Conservation (phyloP, 1,140 invertebrate species). For the Aphis gossypii region DNA sequence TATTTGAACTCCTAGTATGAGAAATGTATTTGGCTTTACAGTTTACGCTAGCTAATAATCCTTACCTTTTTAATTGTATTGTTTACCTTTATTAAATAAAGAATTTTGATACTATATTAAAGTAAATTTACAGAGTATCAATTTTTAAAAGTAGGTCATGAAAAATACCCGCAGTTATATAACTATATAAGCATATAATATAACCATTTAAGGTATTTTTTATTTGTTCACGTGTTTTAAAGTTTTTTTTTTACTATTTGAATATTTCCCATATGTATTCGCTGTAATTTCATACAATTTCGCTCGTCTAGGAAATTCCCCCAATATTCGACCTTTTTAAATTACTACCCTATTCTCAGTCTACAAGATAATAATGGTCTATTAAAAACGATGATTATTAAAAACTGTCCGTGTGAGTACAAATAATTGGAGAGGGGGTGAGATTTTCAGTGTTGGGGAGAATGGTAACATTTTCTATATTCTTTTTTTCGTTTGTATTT, state of each 20-base stretch:
- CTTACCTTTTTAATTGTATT: neutral
- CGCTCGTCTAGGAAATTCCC: neutral
- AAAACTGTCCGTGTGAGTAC: neutral
- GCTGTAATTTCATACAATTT: neutral
- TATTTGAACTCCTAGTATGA: neutral
- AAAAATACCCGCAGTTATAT: neutral
- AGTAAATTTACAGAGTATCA: neutral
- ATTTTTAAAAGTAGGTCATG: neutral
- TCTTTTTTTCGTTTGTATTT: too few relatives aligned
- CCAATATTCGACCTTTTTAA: neutral
- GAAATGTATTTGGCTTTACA: neutral
- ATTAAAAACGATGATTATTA: neutral
- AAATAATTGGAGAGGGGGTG: neutral
- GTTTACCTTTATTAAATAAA: neutral
- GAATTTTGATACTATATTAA: neutral
- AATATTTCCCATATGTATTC: neutral
- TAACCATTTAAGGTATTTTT: neutral
- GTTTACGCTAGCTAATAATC: neutral
- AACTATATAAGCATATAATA: too few relatives aligned
- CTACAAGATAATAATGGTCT: neutral
- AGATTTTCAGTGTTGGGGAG: neutral
- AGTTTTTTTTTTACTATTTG: neutral
- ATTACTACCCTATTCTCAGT: neutral
- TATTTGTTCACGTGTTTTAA: neutral
- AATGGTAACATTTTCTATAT: neutral